These are phyloP conservation scores for Marmota flaviventris DNA, from an alignment of 2,113 vertebrate species.

Conservation along the genomic window DNA sequence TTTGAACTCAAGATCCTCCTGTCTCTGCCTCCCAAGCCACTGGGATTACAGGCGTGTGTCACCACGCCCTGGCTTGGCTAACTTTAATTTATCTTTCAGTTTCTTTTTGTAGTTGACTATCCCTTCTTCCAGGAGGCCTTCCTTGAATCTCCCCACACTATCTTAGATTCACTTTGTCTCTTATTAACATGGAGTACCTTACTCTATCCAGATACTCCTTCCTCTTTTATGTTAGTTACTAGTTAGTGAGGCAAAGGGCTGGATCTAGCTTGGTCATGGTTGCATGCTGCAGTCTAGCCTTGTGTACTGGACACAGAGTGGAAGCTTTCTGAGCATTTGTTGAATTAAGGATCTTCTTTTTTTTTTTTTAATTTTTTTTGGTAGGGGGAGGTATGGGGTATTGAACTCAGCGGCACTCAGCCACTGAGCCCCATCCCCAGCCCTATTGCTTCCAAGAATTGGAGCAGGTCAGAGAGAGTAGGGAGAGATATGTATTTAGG, in stretches of 20 bases:
- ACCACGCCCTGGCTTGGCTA: too few species aligned
- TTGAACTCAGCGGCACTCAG: too few species aligned
- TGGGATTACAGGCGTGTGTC: too few species aligned
- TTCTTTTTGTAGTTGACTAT: not conserved
- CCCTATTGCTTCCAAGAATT: too few species aligned
- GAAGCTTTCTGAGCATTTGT: not conserved
- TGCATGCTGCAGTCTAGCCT: not conserved
- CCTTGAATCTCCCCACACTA: not conserved
- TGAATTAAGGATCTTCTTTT: not conserved
- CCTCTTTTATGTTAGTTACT: slow-evolving; percentile 16
- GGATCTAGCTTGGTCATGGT: not conserved
- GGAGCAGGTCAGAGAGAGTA: too few species aligned
- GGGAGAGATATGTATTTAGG: too few species aligned
- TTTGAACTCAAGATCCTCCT: too few species aligned
- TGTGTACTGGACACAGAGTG: not conserved
- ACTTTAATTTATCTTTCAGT: not conserved
- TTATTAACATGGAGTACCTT: not conserved
- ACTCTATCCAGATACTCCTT: not conserved
- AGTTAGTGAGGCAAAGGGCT: not conserved
- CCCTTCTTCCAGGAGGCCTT: slow-evolving; percentile 19
- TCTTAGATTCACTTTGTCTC: slow-evolving; percentile 13
- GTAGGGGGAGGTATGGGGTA: too few species aligned
- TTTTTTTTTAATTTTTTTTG: not conserved
- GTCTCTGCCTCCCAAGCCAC: too few species aligned
- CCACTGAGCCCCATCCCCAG: too few species aligned